phyloP scores from a whole-genome alignment of 2,797 vertebrate species.

The Lacerta bilineata region DNA sequence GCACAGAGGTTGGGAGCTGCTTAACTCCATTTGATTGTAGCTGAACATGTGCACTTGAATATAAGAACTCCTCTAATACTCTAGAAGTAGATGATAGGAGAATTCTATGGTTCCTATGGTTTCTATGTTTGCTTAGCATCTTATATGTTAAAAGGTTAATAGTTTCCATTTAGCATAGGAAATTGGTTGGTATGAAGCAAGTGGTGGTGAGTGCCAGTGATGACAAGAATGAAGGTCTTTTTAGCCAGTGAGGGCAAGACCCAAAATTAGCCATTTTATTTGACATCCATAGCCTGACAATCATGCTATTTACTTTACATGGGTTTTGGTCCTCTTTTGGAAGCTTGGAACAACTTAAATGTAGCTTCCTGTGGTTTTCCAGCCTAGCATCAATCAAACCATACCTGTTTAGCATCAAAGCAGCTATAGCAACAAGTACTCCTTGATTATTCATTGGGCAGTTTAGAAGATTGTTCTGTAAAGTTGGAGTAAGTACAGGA shows the following conservation, averaged over 20 bases:
- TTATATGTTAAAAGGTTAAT: neutral
- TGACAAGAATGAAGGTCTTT: neutral
- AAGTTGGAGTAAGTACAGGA: neutral
- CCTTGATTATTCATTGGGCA: neutral
- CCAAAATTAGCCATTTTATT: neutral
- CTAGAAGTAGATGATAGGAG: neutral
- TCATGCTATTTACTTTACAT: neutral
- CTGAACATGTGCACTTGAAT: slow-evolving; percentile 2
- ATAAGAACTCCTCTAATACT: neutral
- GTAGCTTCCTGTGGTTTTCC: neutral
- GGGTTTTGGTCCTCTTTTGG: neutral
- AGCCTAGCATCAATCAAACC: neutral
- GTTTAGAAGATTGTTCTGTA: neutral
- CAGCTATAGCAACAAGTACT: neutral
- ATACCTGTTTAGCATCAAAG: neutral
- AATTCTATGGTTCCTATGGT: neutral
- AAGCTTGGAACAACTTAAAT: neutral
- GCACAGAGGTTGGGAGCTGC: neutral
- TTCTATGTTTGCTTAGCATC: neutral
- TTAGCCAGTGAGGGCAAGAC: neutral
- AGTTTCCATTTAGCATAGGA: neutral
- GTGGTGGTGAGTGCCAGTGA: neutral
- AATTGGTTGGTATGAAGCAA: neutral
- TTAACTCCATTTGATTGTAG: neutral
- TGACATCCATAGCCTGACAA: neutral